A percentile compares a stretch with the other conserved stretches of the same genome.
Evolutionary conservation across 2,797 vertebrate species (phyloP).

Genomic region (Chromis chromis): DNA sequence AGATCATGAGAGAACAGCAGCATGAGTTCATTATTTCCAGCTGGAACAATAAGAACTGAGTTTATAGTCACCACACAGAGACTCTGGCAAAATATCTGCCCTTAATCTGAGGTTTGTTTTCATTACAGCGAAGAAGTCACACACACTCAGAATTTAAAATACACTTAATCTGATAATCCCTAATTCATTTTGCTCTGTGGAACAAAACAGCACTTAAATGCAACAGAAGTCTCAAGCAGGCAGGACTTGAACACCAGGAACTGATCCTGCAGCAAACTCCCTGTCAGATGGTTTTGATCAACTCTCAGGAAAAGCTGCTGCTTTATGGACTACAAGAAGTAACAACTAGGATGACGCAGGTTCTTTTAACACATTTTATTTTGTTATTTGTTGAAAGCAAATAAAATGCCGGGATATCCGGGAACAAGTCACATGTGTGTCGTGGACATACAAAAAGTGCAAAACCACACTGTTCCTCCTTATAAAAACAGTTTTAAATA

Average conservation of each 20-base stretch:
- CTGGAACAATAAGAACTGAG: constrained; percentile 56
- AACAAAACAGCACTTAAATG: neutral
- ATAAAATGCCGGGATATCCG: constrained; percentile 80
- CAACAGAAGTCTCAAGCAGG: neutral
- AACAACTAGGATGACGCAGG: constrained; percentile 7
- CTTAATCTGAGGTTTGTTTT: constrained; percentile 26
- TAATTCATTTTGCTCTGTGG: neutral
- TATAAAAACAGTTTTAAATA: constrained; percentile 84
- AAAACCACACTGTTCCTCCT: constrained; percentile 84
- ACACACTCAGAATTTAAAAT: constrained; percentile 3
- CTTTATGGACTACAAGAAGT: neutral
- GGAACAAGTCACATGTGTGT: constrained; percentile 82
- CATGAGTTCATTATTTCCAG: constrained; percentile 67
- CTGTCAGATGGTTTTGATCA: constrained; percentile 53
- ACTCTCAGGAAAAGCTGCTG: constrained; percentile 18
- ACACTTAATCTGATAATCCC: constrained; percentile 12
- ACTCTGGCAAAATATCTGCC: neutral
- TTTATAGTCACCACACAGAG: constrained; percentile 12
- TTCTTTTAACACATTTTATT: constrained; percentile 83
- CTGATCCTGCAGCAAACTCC: constrained; percentile 7
- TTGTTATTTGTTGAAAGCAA: constrained; percentile 83
- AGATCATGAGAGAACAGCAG: constrained; percentile 47
- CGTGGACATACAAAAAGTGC: constrained; percentile 86
- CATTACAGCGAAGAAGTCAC: constrained; percentile 5
- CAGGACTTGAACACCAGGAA: neutral